These are phyloP conservation scores for Hydrocynus forskahlii DNA, from an alignment of 2,797 vertebrate species.

Conservation along the genomic window DNA sequence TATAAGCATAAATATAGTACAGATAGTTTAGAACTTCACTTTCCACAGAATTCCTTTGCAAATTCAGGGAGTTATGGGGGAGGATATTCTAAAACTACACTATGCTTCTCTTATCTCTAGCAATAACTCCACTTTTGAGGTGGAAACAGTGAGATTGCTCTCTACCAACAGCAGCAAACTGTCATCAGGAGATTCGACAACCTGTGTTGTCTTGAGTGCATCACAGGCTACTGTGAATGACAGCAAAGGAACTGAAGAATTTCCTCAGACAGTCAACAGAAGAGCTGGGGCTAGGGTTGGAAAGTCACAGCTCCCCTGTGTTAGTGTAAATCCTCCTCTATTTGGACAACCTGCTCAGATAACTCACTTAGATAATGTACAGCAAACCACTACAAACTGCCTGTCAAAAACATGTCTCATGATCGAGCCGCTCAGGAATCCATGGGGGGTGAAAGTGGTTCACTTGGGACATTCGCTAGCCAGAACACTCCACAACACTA, in stretches of 20 bases:
- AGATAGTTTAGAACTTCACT: too few relatives aligned
- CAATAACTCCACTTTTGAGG: neutral
- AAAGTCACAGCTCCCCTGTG: neutral
- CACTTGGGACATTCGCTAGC: neutral
- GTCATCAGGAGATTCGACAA: neutral
- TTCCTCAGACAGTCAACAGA: neutral
- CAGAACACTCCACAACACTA: neutral
- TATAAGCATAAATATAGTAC: too few relatives aligned
- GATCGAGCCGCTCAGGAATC: neutral
- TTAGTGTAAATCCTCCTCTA: slow-evolving; percentile 62
- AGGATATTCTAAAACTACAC: neutral
- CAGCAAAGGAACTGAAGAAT: neutral
- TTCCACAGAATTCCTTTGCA: neutral
- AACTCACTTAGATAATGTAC: slow-evolving; percentile 25
- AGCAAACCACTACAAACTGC: slow-evolving; percentile 15
- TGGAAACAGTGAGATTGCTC: neutral
- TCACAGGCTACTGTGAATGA: neutral
- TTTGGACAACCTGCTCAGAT: slow-evolving; percentile 57
- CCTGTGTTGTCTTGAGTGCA: neutral
- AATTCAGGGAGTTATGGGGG: too few relatives aligned
- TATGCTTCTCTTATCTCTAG: neutral
- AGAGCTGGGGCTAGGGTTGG: neutral
- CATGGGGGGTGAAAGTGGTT: neutral
- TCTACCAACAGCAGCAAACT: neutral
- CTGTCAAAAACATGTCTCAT: slow-evolving; percentile 12